A percentile compares a stretch with the other conserved stretches of the same genome.
These are phyloP conservation scores for Idaea aversata DNA, from an alignment of 2,888 invertebrate species.

Conservation along the genomic window DNA sequence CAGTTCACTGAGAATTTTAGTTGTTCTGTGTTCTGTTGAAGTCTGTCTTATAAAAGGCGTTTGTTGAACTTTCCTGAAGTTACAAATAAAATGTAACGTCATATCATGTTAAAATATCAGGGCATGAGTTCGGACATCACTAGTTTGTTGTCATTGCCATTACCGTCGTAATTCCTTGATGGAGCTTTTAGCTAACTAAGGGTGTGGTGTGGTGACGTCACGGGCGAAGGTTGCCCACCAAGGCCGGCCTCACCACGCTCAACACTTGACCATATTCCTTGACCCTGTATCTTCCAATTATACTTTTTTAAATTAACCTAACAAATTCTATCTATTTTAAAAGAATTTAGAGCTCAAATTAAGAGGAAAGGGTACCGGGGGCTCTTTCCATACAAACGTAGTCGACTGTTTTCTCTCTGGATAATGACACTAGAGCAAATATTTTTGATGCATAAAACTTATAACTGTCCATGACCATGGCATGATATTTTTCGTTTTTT, in stretches of 20 bases:
- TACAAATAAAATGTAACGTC: conserved; percentile 15
- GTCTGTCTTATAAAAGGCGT: too few species aligned
- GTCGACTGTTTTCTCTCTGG: too few species aligned
- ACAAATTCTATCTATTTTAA: too few species aligned
- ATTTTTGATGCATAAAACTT: too few species aligned
- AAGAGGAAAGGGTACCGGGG: too few species aligned
- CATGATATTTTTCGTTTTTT: too few species aligned
- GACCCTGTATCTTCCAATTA: conserved; percentile 10
- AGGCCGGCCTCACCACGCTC: conserved; percentile 12
- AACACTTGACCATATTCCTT: conserved; percentile 5
- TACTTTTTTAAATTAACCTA: not conserved
- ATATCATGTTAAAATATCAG: not conserved
- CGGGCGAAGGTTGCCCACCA: conserved; percentile 26
- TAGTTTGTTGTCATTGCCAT: conserved; percentile 35
- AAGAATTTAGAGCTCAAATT: too few species aligned
- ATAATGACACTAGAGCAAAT: too few species aligned
- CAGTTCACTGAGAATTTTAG: too few species aligned
- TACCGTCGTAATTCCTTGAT: conserved; percentile 31
- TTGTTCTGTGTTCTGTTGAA: too few species aligned
- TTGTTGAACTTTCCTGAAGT: not conserved
- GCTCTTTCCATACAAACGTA: too few species aligned
- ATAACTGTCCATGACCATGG: too few species aligned
- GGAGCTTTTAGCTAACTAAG: conserved; percentile 41
- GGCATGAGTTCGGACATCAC: conserved; percentile 20
- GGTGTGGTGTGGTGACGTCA: conserved; percentile 37